phyloP scores from a whole-genome alignment of 2,888 invertebrate species.

The Amaurobius ferox region DNA sequence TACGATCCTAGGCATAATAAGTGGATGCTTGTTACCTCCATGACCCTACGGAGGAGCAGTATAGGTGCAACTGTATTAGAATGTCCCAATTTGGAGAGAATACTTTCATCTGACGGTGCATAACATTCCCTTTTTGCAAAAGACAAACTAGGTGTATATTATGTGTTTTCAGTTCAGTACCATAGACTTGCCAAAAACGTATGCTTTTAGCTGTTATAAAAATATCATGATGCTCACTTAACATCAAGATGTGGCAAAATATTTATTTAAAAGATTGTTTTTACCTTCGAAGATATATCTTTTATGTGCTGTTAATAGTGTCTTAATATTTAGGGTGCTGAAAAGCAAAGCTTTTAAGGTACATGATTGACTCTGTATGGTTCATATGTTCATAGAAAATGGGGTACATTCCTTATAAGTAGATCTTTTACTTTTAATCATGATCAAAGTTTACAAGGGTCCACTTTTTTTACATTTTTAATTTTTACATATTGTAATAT shows the following conservation, averaged over 20 bases:
- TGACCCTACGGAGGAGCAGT: conserved; percentile 83
- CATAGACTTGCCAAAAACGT: background rate
- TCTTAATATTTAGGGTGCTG: background rate
- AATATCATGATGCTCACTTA: background rate
- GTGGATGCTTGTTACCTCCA: conserved; percentile 83
- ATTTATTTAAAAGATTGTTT: background rate
- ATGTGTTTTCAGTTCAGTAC: background rate
- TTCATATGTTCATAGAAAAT: no score
- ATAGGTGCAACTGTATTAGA: conserved; percentile 84
- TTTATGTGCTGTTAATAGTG: conserved; percentile 4
- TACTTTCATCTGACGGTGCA: conserved; percentile 62
- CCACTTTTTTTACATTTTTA: background rate
- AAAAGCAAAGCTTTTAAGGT: background rate
- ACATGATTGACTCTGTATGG: no score
- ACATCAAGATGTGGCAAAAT: no score
- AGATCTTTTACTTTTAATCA: background rate
- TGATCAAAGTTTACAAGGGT: background rate
- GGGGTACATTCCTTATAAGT: conserved; percentile 5
- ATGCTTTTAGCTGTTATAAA: background rate
- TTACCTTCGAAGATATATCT: background rate
- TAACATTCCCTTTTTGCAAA: background rate
- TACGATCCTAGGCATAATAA: conserved; percentile 83
- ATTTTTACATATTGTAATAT: background rate
- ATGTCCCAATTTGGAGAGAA: conserved; percentile 79
- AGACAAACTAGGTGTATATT: background rate